Evolutionary conservation across 2,888 invertebrate genomes (phyloP).

Genomic region (Caenorhabditis auriculariae): DNA sequence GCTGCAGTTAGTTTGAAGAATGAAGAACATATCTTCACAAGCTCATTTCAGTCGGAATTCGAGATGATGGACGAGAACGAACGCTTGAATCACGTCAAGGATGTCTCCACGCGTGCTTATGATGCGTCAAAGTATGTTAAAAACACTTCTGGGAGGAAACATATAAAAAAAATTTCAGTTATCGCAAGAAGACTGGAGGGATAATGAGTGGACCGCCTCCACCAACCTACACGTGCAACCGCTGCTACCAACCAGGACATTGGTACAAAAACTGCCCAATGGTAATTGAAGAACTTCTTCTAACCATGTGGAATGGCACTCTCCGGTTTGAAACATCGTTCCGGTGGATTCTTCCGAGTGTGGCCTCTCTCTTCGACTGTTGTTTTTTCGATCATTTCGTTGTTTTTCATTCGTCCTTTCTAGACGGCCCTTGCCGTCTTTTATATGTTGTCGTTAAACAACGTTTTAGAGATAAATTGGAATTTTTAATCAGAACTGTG

Average conservation of each 20-base stretch:
- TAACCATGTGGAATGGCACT: background rate
- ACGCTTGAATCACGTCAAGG: slow-evolving; percentile 95
- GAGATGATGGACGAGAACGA: slow-evolving; percentile 92
- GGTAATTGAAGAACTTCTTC: slow-evolving; percentile 36
- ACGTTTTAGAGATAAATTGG: too few relatives aligned
- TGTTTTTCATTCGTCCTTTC: too few relatives aligned
- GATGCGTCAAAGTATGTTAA: slow-evolving; percentile 87
- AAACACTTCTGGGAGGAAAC: too few relatives aligned
- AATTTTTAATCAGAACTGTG: too few relatives aligned
- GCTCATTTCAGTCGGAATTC: slow-evolving; percentile 50
- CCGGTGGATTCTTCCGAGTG: background rate
- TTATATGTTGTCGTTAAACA: too few relatives aligned
- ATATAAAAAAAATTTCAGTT: slow-evolving; percentile 71
- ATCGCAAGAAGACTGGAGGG: slow-evolving; percentile 79
- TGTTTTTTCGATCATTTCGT: too few relatives aligned
- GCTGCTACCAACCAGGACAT: slow-evolving; percentile 91
- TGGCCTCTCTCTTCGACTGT: too few relatives aligned
- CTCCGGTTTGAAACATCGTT: background rate
- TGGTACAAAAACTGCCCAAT: slow-evolving; percentile 93
- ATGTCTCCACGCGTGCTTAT: slow-evolving; percentile 93
- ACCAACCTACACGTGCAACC: slow-evolving; percentile 86
- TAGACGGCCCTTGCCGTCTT: too few relatives aligned
- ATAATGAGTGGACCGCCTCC: slow-evolving; percentile 88
- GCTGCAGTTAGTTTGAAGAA: slow-evolving; percentile 23
- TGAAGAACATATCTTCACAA: background rate